Base-by-base conservation (phyloP, 2,888 invertebrate species). In the Rotaria socialis region DNA sequence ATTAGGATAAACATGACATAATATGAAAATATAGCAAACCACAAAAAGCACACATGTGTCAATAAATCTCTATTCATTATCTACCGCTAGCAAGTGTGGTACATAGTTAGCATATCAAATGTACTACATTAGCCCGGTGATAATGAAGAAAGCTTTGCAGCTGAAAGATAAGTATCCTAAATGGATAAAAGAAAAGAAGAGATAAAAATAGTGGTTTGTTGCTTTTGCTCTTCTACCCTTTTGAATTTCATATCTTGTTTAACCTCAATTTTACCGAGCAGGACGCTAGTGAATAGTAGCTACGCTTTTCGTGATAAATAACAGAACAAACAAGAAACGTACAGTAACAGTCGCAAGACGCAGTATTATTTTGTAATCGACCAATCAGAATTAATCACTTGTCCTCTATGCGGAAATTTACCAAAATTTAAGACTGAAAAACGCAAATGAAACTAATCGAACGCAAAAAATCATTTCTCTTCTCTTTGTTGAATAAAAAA, bases 41-140 rank as follows among this genome's bases (percentile, higher is more conserved):
- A 56, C 6, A 24, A 56, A 56, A 60, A 60, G 58, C 58, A 27
- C 58, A 8, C 8, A 24, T 10, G 27, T 60, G 14, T 60, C 2
- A 3, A 60, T 56, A 56, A 24, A 6, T 27, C 67, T 35, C 11
- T 80, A n/a, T 24, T 43, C 80, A 4, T 80, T 80, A 47, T 80
- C 47, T 47, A 80, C 80, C 67, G 67, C 35, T 41, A 47, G 19
- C 24, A 47, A 47, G 47, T 80, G 47, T 80, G 43, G 43, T 47
- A 47, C 80, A 47, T 47, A 80, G n/a, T 47, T 7, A 47, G n/a
- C 0, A n/a, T 43, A 7, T 67, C 67, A 16, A 43, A 80, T 80
- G 80, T 80, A 47, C 80, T 80, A 80, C 80, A 80, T 43, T n/a
- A 80, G 80, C 80, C 80, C 80, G 80, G 80, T 80, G 80, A n/a